Evolutionary conservation across 2,113 vertebrate species (phyloP).

Genomic region (Anolis sagrei): DNA sequence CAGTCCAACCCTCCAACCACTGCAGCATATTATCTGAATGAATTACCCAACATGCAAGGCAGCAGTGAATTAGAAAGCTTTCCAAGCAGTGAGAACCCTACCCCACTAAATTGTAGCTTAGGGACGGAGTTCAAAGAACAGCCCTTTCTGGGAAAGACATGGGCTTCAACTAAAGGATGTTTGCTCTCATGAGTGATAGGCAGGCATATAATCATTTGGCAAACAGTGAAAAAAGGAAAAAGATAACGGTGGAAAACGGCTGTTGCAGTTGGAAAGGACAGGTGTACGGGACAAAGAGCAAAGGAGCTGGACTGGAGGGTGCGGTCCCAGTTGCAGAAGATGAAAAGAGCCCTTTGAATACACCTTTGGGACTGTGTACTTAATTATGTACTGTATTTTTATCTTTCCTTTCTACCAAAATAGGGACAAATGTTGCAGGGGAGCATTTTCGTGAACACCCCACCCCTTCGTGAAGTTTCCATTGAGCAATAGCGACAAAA

Average conservation of each 20-base stretch:
- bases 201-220: not conserved
- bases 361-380: not conserved
- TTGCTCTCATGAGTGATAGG: constrained; percentile 27
- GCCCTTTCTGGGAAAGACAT: not conserved
- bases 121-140: not conserved
- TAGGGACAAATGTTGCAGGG: no score
- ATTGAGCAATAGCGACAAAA: not conserved
- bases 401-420: no score
- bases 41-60: not conserved
- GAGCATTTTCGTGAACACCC: not conserved
- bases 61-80: not conserved
- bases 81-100: not conserved
- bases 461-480: no score
- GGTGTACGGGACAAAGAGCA: not conserved
- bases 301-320: not conserved
- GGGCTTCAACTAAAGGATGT: not conserved
- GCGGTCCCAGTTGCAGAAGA: not conserved
- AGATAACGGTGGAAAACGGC: not conserved
- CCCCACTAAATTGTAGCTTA: not conserved
- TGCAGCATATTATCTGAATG: not conserved
- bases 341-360: not conserved
- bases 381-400: no score
- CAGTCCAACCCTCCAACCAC: not conserved
- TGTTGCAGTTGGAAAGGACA: not conserved
- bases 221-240: not conserved